Percentiles rank a stretch among this genome's conserved stretches.
phyloP scores from a whole-genome alignment of 1,140 invertebrate species.

The Zaprionus lachaisei region DNA sequence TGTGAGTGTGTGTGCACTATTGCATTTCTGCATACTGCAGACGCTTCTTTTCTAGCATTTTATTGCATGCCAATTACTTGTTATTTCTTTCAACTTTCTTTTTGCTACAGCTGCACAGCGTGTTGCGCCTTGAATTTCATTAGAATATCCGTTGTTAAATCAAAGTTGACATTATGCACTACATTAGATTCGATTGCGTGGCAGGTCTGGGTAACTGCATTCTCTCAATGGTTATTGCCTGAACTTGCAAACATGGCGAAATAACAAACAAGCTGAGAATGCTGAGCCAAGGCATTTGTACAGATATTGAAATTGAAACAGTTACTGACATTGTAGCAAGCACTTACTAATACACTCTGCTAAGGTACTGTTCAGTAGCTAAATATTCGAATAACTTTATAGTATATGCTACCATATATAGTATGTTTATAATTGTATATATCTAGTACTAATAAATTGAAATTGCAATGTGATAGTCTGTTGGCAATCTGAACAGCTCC shows the following conservation, averaged over 20 bases:
- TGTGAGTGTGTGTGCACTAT: slow-evolving; percentile 6
- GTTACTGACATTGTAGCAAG: background rate
- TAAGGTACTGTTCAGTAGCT: background rate
- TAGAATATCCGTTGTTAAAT: slow-evolving; percentile 53
- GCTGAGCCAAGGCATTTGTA: background rate
- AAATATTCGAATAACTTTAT: no score
- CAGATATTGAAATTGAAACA: background rate
- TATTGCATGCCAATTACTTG: slow-evolving; percentile 79
- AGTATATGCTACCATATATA: no score
- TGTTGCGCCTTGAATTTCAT: slow-evolving; percentile 71
- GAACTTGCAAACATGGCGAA: slow-evolving; percentile 14
- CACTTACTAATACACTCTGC: background rate
- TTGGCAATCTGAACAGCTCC: no score
- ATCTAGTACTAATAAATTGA: background rate
- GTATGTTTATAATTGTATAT: no score
- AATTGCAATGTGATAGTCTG: background rate
- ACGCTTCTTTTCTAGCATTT: slow-evolving; percentile 48
- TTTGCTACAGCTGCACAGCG: slow-evolving; percentile 47
- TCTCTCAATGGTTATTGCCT: slow-evolving; percentile 41
- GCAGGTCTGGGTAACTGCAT: background rate
- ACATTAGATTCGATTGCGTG: slow-evolving; percentile 35
- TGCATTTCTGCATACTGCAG: slow-evolving; percentile 2
- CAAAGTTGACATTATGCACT: slow-evolving; percentile 48
- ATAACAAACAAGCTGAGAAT: slow-evolving; percentile 6
- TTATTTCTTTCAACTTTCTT: slow-evolving; percentile 48